Base-by-base conservation (phyloP, 2,888 invertebrate species). In the Pristionchus fissidentatus region DNA sequence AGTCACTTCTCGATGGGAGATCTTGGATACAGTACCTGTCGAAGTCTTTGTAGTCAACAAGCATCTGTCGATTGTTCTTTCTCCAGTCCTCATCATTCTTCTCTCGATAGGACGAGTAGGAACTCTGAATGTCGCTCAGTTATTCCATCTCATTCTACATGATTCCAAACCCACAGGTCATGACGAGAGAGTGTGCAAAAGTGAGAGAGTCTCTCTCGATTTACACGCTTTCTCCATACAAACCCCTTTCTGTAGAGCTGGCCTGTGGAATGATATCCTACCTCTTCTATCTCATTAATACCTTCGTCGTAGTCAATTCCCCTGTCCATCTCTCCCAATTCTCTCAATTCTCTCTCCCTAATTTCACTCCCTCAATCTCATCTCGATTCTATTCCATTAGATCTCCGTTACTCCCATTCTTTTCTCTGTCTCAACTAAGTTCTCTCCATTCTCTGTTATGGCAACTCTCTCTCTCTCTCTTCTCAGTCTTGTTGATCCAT, bases 21-120 rank as follows among this genome's bases (percentile, higher is more conserved):
- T 35, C 55, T 13, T 35, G 38, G 70, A 41, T 57, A 79, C 46
- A 0, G 22, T 70, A 89, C 90, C 90, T 90, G 83, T 88, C 86
- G 79, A 91, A 91, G 32, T 90, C 88, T 85, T 91, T 88, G 86
- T 92, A 92, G 78, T 92, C 91, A 52, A 92, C 90, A 49, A 92
- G 84, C 46, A 89, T 88, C 81, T 89, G 90, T 55, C 86, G 85
- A 84, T 92, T 89, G 82, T 88, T 88, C 84, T 90, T 88, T 52
- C 84, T 84, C 85, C 91, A 91, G 32, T 89, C 88, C 15, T 89
- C 89, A 29, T 91, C 90, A 15, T 85, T 84, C 35, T 86, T 86
- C 19, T 88, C 86, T 3, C 85, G 84, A 85, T 87, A 87, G 26
- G 89, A 88, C 62, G 85, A 83, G 73, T 84, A 86, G 73, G 86